These are phyloP conservation scores for Adoxophyes honmai DNA, from an alignment of 1,140 invertebrate species.

Conservation along the genomic window DNA sequence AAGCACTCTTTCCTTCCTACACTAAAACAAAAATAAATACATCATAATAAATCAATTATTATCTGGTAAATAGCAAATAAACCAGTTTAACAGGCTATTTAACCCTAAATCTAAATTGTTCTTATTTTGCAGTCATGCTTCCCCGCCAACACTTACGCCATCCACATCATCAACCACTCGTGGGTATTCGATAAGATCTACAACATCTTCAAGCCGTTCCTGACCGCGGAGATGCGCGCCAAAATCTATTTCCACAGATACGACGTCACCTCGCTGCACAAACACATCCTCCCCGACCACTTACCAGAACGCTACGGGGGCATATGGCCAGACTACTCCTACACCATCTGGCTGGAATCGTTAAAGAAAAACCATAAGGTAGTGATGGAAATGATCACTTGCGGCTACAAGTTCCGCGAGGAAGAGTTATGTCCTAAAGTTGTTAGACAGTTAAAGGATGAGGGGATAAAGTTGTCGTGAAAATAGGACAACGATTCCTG, in stretches of 20 bases:
- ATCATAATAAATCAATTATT: too few species aligned
- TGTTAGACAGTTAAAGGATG: slow-evolving; percentile 48
- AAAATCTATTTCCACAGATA: slow-evolving; percentile 87
- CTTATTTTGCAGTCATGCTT: slow-evolving; percentile 80
- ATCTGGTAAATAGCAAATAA: too few species aligned
- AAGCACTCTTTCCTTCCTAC: too few species aligned
- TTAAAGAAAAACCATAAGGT: slow-evolving; percentile 78
- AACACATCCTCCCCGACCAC: slow-evolving; percentile 83
- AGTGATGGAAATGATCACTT: slow-evolving; percentile 80
- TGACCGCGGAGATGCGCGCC: slow-evolving; percentile 82
- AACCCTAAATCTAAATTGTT: neutral
- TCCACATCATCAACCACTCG: slow-evolving; percentile 88
- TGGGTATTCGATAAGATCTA: slow-evolving; percentile 89
- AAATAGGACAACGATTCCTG: neutral
- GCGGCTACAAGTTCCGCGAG: slow-evolving; percentile 83
- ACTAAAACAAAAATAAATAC: too few species aligned
- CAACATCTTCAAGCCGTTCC: slow-evolving; percentile 85
- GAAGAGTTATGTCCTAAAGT: slow-evolving; percentile 64
- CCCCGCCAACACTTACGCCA: slow-evolving; percentile 84
- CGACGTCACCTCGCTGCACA: slow-evolving; percentile 86
- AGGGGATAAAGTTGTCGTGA: slow-evolving; percentile 44
- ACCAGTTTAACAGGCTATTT: too few species aligned
- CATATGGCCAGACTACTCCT: slow-evolving; percentile 82
- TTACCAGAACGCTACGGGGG: slow-evolving; percentile 86
- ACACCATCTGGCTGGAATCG: slow-evolving; percentile 84